phyloP scores from a whole-genome alignment of 2,797 vertebrate species.

The Sebastolobus altivelis region DNA sequence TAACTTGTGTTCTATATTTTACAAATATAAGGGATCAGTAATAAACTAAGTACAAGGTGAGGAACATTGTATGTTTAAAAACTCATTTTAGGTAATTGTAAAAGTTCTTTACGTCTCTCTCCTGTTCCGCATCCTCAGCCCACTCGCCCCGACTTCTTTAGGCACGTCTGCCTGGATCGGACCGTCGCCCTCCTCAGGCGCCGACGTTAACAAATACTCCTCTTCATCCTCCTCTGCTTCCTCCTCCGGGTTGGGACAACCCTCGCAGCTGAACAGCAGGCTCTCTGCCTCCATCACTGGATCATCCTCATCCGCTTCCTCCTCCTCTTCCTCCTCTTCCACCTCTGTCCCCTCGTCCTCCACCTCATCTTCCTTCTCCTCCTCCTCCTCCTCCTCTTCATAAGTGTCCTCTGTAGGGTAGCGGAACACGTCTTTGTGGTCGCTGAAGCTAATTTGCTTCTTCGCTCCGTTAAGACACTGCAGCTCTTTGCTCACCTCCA shows the following conservation, averaged over 20 bases:
- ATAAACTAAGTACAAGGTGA: not conserved
- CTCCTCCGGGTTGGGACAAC: constrained; percentile 82
- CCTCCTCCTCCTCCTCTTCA: constrained; percentile 59
- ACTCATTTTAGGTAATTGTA: not conserved
- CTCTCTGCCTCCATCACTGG: constrained; percentile 92
- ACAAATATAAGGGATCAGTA: constrained; percentile 7
- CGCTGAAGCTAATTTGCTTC: constrained; percentile 74
- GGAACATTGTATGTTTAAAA: constrained; percentile 3
- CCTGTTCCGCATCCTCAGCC: constrained; percentile 80
- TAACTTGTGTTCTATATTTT: not conserved
- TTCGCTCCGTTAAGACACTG: constrained; percentile 47
- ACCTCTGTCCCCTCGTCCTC: constrained; percentile 79
- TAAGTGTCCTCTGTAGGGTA: constrained; percentile 76
- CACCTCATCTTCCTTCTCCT: constrained; percentile 37
- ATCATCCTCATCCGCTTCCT: constrained; percentile 86
- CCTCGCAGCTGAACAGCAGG: constrained; percentile 83
- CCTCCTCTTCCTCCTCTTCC: constrained; percentile 82
- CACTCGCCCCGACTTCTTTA: constrained; percentile 65
- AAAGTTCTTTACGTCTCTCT: constrained; percentile 66
- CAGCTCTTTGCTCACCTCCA: constrained; percentile 63
- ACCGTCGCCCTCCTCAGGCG: constrained; percentile 10
- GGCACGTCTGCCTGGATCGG: constrained; percentile 18
- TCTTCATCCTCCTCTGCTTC: constrained; percentile 72
- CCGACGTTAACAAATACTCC: constrained; percentile 41
- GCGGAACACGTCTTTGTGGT: constrained; percentile 78